These are phyloP conservation scores for Mastomys coucha DNA, from an alignment of 2,113 vertebrate species.

Conservation along the genomic window DNA sequence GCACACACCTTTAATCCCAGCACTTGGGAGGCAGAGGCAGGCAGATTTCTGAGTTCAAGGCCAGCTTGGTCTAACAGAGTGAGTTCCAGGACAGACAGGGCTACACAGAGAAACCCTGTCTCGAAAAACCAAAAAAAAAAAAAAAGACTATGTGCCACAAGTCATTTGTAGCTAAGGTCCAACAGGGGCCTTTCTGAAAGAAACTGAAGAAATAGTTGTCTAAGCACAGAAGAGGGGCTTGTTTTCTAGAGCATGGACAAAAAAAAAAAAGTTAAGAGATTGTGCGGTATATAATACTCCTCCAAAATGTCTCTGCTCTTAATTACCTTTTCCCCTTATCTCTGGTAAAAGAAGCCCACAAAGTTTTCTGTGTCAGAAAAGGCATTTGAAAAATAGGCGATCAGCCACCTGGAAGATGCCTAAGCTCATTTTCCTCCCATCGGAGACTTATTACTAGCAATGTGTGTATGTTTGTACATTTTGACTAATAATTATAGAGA, in stretches of 20 bases:
- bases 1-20: too few species aligned
- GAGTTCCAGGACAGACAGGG: too few species aligned
- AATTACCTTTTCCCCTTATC: slow-evolving; percentile 75
- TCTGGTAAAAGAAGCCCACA: slow-evolving; percentile 63
- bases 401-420: slow-evolving; percentile 54
- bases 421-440: slow-evolving; percentile 64
- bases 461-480: slow-evolving; percentile 61
- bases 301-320: slow-evolving; percentile 60
- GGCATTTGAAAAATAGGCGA: slow-evolving; percentile 67
- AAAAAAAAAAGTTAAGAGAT: slow-evolving; percentile 67
- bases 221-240: slow-evolving; percentile 10
- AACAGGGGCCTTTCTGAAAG: slow-evolving; percentile 59
- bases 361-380: slow-evolving; percentile 69
- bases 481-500: slow-evolving; percentile 73
- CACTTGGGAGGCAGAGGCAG: too few species aligned
- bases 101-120: too few species aligned
- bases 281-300: slow-evolving; percentile 51
- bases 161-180: slow-evolving; percentile 59
- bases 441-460: slow-evolving; percentile 59
- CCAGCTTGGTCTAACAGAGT: too few species aligned
- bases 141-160: slow-evolving; percentile 5
- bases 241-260: slow-evolving; percentile 1
- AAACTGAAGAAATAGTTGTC: slow-evolving; percentile 27
- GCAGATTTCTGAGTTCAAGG: too few species aligned
- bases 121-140: too few species aligned